Evolutionary conservation across 2,888 invertebrate genomes (phyloP).

Genomic region (Globia sparganii): DNA sequence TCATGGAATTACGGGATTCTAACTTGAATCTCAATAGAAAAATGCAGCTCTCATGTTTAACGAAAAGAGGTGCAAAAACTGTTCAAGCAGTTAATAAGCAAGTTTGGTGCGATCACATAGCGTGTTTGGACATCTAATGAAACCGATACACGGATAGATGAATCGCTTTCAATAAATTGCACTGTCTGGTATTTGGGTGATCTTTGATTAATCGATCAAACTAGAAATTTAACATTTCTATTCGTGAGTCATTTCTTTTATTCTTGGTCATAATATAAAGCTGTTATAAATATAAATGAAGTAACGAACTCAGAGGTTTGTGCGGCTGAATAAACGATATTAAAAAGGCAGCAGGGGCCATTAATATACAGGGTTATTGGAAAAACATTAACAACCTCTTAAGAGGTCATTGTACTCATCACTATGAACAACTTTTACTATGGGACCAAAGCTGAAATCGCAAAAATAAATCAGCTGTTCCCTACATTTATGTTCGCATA

Average conservation of each 20-base stretch:
- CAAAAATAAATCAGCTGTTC: too few species aligned
- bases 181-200: constrained; percentile 32
- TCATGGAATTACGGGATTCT: not conserved
- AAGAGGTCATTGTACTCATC: too few species aligned
- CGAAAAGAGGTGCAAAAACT: constrained; percentile 25
- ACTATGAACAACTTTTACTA: too few species aligned
- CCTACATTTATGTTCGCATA: too few species aligned
- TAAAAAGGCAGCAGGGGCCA: too few species aligned
- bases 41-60: constrained; percentile 14
- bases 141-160: constrained; percentile 42
- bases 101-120: constrained; percentile 17
- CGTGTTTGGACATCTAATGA: constrained; percentile 27
- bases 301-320: not conserved
- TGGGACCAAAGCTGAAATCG: too few species aligned
- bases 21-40: not conserved
- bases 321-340: not conserved
- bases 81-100: constrained; percentile 20
- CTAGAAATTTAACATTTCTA: constrained; percentile 25
- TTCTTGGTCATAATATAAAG: constrained; percentile 1
- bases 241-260: constrained; percentile 18
- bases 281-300: constrained; percentile 11
- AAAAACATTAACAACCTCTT: too few species aligned
- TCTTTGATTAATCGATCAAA: constrained; percentile 34
- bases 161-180: constrained; percentile 52
- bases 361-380: too few species aligned